phyloP scores from a whole-genome alignment of 2,888 invertebrate genomes.

The Ornithoptera alexandrae region DNA sequence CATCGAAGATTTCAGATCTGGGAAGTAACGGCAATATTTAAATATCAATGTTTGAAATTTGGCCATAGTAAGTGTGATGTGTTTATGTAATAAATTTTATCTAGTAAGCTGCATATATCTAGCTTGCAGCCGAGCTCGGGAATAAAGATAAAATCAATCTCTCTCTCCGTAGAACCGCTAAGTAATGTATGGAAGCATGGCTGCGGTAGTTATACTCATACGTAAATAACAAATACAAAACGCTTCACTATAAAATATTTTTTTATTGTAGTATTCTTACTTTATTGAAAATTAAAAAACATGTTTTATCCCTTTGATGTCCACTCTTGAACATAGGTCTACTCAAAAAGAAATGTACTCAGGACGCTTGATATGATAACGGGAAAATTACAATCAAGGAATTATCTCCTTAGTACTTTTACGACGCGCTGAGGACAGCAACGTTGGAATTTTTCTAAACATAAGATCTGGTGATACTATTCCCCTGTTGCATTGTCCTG shows the following conservation, averaged over 20 bases:
- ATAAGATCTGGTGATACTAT: no score
- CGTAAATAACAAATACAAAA: conserved; percentile 2
- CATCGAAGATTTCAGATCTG: not conserved
- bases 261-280: no score
- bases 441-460: no score
- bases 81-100: conserved; percentile 21
- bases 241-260: not conserved
- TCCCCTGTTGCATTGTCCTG: no score
- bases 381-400: no score
- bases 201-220: conserved; percentile 1
- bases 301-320: no score
- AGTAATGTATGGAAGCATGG: conserved; percentile 14
- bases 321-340: no score
- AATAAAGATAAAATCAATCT: conserved; percentile 25
- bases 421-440: no score
- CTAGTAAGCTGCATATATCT: conserved; percentile 1
- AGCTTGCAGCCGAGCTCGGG: conserved; percentile 13
- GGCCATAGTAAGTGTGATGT: not conserved
- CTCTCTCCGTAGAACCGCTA: not conserved
- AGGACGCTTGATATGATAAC: no score
- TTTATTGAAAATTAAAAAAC: no score
- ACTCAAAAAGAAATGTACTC: no score
- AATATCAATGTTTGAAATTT: not conserved
- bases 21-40: not conserved
- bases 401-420: no score